Evolutionary conservation across 2,888 invertebrate genomes (phyloP).

Genomic region (Ptilodon capucinus): DNA sequence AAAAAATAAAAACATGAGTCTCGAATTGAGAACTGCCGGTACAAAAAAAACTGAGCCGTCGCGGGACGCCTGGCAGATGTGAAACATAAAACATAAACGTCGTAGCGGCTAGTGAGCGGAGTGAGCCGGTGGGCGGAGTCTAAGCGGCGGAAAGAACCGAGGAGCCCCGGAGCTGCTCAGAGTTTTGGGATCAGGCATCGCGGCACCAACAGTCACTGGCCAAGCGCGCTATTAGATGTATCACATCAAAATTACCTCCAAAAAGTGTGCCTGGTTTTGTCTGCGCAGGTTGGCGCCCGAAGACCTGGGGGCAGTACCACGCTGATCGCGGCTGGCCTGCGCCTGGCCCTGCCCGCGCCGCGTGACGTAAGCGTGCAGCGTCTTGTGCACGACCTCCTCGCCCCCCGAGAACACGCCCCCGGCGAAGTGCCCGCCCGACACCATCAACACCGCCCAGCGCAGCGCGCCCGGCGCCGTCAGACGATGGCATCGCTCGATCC

Average conservation of each 20-base stretch:
- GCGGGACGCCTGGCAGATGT: too few species aligned
- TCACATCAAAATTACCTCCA: constrained; percentile 84
- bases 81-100: too few species aligned
- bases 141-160: too few species aligned
- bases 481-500: constrained; percentile 63
- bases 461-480: constrained; percentile 67
- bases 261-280: constrained; percentile 89
- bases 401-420: constrained; percentile 69
- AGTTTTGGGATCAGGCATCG: too few species aligned
- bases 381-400: constrained; percentile 86
- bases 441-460: constrained; percentile 90
- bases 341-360: constrained; percentile 92
- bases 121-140: too few species aligned
- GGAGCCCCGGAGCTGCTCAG: too few species aligned
- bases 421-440: constrained; percentile 88
- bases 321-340: constrained; percentile 85
- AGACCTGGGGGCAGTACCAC: constrained; percentile 86
- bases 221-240: too few species aligned
- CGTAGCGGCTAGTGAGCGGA: too few species aligned
- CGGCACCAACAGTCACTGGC: too few species aligned
- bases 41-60: too few species aligned
- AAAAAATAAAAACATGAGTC: too few species aligned
- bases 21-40: too few species aligned
- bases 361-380: constrained; percentile 92
- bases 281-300: constrained; percentile 91